phyloP scores from a whole-genome alignment of 2,113 vertebrate species.

The Lophotis ruficrista region DNA sequence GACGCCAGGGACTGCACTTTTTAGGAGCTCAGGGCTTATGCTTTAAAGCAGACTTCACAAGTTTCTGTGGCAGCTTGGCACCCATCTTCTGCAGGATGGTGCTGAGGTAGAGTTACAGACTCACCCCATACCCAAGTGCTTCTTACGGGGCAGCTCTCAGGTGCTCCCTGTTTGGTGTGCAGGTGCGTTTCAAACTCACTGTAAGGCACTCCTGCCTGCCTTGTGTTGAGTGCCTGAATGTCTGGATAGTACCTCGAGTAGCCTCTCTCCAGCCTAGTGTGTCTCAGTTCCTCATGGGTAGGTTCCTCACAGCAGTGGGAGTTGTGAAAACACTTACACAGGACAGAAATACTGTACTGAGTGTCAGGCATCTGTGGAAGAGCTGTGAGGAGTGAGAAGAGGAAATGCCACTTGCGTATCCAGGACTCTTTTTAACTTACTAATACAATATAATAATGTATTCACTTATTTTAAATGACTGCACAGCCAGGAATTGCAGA shows the following conservation, averaged over 20 bases:
- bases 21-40: not conserved
- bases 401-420: not conserved
- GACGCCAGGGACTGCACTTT: rapidly evolving
- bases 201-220: not conserved
- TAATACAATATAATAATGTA: not conserved
- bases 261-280: not conserved
- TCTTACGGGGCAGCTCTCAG: not conserved
- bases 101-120: not conserved
- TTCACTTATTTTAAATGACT: not conserved
- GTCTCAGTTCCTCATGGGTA: not conserved
- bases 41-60: not conserved
- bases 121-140: not conserved
- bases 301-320: not conserved
- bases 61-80: not conserved
- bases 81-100: rapidly evolving
- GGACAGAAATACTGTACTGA: not conserved
- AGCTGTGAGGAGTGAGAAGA: not conserved
- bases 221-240: rapidly evolving
- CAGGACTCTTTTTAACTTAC: not conserved
- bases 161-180: not conserved
- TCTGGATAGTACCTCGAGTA: not conserved
- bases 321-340: not conserved
- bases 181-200: not conserved
- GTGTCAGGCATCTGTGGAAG: not conserved
- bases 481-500: not conserved